Percentiles rank a stretch among this genome's conserved stretches.
Conservation (phyloP, 2,797 vertebrate species). For the Mormyrus proboscirostris region DNA sequence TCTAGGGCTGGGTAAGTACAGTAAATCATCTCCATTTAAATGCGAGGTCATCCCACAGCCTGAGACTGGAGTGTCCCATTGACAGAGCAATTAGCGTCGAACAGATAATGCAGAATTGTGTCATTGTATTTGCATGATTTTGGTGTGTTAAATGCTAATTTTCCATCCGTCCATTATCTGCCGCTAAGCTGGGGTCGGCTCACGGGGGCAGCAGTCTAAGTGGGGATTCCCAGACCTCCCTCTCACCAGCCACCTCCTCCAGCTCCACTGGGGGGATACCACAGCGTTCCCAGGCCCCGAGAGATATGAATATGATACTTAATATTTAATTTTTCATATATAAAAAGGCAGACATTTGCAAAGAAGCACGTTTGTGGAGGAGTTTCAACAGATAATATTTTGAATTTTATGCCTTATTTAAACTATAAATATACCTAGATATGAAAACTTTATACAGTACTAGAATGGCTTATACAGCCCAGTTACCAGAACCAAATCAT, state of each 20-base stretch:
- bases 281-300: neutral
- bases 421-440: neutral
- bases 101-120: neutral
- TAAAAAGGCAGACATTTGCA: neutral
- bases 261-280: neutral
- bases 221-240: neutral
- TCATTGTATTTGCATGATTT: neutral
- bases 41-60: neutral
- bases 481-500: neutral
- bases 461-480: neutral
- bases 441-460: neutral
- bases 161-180: neutral
- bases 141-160: neutral
- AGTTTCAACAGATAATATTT: neutral
- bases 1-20: conserved; percentile 88
- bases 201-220: too few species aligned
- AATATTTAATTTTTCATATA: neutral
- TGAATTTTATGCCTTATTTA: neutral
- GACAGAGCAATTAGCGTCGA: neutral
- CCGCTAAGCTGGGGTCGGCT: too few species aligned
- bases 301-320: neutral
- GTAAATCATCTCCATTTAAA: conserved; percentile 30
- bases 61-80: neutral
- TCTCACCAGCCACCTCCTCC: neutral
- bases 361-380: neutral